Evolutionary conservation across 2,888 invertebrate genomes (phyloP), one percentile per base, ranked within the genome.

Genomic region (Xestia sexstrigata): DNA sequence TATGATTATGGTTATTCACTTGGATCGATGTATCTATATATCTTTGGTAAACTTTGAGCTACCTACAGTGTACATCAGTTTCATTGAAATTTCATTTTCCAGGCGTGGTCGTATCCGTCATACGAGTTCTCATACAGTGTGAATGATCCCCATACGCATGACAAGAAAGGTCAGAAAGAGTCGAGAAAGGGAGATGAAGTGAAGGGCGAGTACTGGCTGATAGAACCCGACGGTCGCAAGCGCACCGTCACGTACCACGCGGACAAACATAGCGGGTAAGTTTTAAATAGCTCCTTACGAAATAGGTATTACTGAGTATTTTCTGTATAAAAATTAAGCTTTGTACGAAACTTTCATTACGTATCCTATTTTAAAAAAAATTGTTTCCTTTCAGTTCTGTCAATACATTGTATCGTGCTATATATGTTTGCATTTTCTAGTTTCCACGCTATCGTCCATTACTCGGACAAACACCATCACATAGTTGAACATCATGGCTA

Each of bases 111-210:
- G 93, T 95, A 96, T 95, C 96, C 96, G 81, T 94, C 94, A 91
- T 96, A 96, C 91, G 96, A 97, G 87, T 97, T 96, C 95, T 96
- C 96, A 83, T 97, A 97, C 91, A 95, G 95, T 87, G 97, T 97
- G 74, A 90, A 95, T 78, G 97, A 97, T 90, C 96, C 96, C 73
- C 95, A 97, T 89, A 97, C 97, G 35, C 97, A 97, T 82, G 97
- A 97, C 90, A 91, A 93, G 78, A 97, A 97, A 90, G 95, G 94
- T 76, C 97, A 97, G 79, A 92, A 96, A 66, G 97, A 97, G 88
- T 84, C 87, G 45, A 93, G 97, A 70, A 91, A 97, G 26, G 97
- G 97, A 63, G 97, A 97, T 85, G 94, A 94, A 82, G 96, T 97
- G 26, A 96, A 95, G 82, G 97, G 97, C 79, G 93, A 93, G 86